phyloP scores from a whole-genome alignment of 2,113 vertebrate genomes.

The Girardinichthys multiradiatus region DNA sequence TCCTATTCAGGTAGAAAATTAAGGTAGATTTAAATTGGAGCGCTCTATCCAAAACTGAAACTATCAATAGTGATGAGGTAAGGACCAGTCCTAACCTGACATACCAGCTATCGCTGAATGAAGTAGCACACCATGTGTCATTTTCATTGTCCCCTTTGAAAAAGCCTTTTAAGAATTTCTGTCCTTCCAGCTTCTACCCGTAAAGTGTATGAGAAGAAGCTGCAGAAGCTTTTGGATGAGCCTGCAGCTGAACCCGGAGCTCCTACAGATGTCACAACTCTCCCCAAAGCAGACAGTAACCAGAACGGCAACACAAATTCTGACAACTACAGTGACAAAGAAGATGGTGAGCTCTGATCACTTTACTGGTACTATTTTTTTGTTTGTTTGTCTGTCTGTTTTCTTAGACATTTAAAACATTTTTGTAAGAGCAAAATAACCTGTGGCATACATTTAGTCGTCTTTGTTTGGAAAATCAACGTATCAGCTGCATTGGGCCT shows the following conservation, averaged over 20 bases:
- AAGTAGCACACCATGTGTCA: too few relatives aligned
- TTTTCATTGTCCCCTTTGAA: too few relatives aligned
- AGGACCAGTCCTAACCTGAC: too few relatives aligned
- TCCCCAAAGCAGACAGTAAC: slow-evolving; percentile 85
- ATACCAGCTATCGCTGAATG: too few relatives aligned
- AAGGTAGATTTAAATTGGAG: background rate
- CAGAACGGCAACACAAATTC: slow-evolving; percentile 94
- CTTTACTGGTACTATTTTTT: background rate
- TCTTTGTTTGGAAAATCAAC: background rate
- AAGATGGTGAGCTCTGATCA: slow-evolving; percentile 84
- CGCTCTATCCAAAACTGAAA: background rate
- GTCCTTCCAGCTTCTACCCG: slow-evolving; percentile 85
- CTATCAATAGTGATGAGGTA: too few relatives aligned
- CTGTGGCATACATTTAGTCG: too few relatives aligned
- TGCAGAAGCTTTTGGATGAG: slow-evolving; percentile 90
- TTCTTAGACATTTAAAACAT: background rate
- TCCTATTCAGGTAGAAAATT: too few relatives aligned
- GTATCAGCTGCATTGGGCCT: background rate
- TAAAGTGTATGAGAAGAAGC: slow-evolving; percentile 92
- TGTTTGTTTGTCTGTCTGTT: too few relatives aligned
- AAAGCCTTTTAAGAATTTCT: background rate
- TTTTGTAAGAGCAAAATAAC: background rate
- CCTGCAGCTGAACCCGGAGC: slow-evolving; percentile 74
- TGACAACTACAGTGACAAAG: slow-evolving; percentile 96
- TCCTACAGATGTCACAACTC: slow-evolving; percentile 78